Percentiles rank a stretch among this genome's conserved stretches.
phyloP scores from a whole-genome alignment of 2,113 vertebrate species.

The Nothoprocta pentlandii region DNA sequence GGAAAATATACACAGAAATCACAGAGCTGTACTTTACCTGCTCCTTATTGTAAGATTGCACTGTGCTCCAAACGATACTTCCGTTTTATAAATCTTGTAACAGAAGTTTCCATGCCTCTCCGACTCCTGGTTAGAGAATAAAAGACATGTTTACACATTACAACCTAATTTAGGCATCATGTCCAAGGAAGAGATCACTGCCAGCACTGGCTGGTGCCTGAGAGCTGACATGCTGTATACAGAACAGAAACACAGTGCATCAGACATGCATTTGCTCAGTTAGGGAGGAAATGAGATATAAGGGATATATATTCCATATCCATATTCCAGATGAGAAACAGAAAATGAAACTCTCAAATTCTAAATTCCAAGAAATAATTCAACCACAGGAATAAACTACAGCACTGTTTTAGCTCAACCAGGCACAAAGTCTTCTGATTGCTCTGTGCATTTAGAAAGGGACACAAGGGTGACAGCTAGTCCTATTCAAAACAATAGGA shows the following conservation, averaged over 20 bases:
- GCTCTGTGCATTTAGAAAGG: slow-evolving; percentile 2
- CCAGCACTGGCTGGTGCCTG: neutral
- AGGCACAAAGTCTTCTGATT: slow-evolving; percentile 18
- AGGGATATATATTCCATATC: neutral
- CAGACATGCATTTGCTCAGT: neutral
- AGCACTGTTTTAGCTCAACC: slow-evolving; percentile 16
- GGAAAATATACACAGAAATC: neutral
- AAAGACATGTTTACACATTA: neutral
- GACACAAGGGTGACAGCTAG: slow-evolving; percentile 12
- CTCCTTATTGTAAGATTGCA: slow-evolving; percentile 90
- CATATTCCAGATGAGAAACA: neutral
- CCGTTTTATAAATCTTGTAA: slow-evolving; percentile 81
- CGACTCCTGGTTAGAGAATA: slow-evolving; percentile 83
- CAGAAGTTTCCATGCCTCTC: slow-evolving; percentile 89
- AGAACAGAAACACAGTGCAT: neutral
- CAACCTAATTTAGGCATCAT: neutral
- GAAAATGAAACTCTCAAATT: neutral
- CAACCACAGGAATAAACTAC: neutral
- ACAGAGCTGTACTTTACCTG: slow-evolving; percentile 77
- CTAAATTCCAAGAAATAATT: slow-evolving; percentile 13
- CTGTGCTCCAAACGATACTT: slow-evolving; percentile 84
- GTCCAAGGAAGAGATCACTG: neutral
- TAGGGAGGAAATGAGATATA: neutral
- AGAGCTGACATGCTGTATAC: neutral
- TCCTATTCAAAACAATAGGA: slow-evolving; percentile 43